Evolutionary conservation across 2,888 invertebrate genomes (phyloP).

Genomic region (Acronicta alni): DNA sequence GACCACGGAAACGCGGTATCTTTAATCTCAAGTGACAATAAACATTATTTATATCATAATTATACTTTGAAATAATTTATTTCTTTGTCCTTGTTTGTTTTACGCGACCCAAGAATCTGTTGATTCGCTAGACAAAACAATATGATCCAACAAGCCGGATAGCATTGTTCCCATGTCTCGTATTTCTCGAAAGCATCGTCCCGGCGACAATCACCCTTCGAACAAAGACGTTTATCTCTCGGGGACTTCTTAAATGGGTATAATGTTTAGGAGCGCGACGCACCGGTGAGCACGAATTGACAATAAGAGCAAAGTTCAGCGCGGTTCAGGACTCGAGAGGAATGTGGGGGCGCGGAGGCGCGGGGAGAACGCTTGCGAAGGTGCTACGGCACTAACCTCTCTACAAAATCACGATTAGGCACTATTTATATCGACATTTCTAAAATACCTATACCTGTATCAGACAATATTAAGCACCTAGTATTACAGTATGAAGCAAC

Average conservation of each 20-base stretch:
- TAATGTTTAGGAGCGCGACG: conserved; percentile 78
- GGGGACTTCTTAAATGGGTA: conserved; percentile 74
- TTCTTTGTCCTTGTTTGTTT: conserved; percentile 34
- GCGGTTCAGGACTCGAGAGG: conserved; percentile 85
- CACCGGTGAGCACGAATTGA: conserved; percentile 86
- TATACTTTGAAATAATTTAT: conserved; percentile 49
- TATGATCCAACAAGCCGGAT: conserved; percentile 55
- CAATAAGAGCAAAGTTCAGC: conserved; percentile 89
- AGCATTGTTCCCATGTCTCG: conserved; percentile 58
- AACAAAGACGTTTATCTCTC: conserved; percentile 73
- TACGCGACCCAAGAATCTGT: conserved; percentile 44
- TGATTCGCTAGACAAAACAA: conserved; percentile 51
- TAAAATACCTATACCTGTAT: conserved; percentile 71
- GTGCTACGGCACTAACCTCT: conserved; percentile 78
- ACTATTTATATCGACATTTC: conserved; percentile 83
- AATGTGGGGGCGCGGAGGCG: conserved; percentile 82
- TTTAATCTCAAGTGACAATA: conserved; percentile 42
- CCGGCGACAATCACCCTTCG: conserved; percentile 67
- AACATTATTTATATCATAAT: conserved; percentile 57
- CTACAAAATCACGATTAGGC: conserved; percentile 84
- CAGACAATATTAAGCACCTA: conserved; percentile 64
- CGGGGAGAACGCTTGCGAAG: conserved; percentile 72
- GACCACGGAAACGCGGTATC: conserved; percentile 40
- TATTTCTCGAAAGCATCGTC: conserved; percentile 64
- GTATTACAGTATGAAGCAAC: conserved; percentile 56